Conservation (phyloP, 2,888 invertebrate genomes). For the Scaptomyza polygonia region DNA sequence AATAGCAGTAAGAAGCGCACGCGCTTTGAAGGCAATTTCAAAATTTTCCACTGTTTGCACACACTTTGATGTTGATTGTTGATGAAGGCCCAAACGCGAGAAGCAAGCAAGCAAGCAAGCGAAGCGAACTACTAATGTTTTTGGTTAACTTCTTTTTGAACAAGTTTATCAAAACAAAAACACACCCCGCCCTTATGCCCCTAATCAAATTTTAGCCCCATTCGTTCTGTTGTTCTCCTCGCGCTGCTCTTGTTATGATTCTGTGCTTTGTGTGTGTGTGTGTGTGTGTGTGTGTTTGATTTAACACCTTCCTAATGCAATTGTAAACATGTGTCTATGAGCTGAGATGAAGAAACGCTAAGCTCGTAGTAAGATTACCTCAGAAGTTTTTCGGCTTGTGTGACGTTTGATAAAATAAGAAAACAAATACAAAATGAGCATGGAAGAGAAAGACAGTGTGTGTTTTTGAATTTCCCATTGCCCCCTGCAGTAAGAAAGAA, state of each 20-base stretch:
- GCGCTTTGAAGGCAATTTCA: constrained; percentile 23
- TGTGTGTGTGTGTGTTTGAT: no score
- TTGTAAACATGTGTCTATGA: constrained; percentile 31
- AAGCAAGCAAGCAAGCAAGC: no score
- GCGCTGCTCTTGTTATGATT: not conserved
- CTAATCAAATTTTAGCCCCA: no score
- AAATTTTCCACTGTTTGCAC: constrained; percentile 62
- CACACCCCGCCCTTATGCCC: no score
- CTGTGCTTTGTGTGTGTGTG: no score
- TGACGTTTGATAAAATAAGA: constrained; percentile 47
- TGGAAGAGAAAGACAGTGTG: not conserved
- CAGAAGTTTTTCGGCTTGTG: constrained; percentile 23
- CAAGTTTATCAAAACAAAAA: no score
- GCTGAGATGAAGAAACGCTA: not conserved
- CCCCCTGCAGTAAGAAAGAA: constrained; percentile 1
- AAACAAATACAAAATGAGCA: not conserved
- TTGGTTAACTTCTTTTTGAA: no score
- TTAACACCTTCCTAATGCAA: constrained; percentile 58
- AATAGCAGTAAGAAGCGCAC: constrained; percentile 14
- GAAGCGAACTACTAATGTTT: no score
- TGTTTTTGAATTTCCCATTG: constrained; percentile 10
- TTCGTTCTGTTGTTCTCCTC: not conserved
- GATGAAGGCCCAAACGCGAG: constrained; percentile 11
- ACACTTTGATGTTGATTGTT: no score
- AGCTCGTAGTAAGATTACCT: constrained; percentile 33